These are phyloP conservation scores for Drosophila nannoptera DNA, from an alignment of 1,140 invertebrate genomes.

Conservation along the genomic window DNA sequence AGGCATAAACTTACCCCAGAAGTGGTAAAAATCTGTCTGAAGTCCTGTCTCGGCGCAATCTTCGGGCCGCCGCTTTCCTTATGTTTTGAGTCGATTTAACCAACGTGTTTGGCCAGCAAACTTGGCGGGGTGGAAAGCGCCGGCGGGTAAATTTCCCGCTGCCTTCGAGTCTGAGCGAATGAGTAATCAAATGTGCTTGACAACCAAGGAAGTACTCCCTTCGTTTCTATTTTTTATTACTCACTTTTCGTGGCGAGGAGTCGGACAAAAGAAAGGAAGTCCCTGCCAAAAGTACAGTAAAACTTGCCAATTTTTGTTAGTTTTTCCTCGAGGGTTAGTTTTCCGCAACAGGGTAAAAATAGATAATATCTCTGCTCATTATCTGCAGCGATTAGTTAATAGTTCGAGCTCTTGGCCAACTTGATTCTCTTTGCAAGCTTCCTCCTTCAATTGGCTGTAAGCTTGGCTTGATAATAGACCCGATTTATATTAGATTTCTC, in stretches of 20 bases:
- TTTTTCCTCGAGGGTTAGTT: neutral
- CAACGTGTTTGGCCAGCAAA: constrained; percentile 69
- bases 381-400: neutral
- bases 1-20: constrained; percentile 59
- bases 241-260: constrained; percentile 17
- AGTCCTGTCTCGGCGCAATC: constrained; percentile 32
- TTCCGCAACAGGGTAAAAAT: neutral
- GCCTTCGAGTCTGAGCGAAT: constrained; percentile 7
- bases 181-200: constrained; percentile 27
- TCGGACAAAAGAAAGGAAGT: constrained; percentile 3
- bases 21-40: too few species aligned
- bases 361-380: neutral
- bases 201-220: constrained; percentile 34
- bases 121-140: constrained; percentile 71
- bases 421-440: too few species aligned
- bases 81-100: constrained; percentile 60
- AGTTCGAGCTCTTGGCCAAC: too few species aligned
- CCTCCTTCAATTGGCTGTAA: too few species aligned
- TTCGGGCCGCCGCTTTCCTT: constrained; percentile 29
- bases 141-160: constrained; percentile 17
- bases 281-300: constrained; percentile 59
- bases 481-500: neutral
- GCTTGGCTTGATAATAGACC: too few species aligned
- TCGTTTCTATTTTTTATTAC: constrained; percentile 36
- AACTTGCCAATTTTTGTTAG: constrained; percentile 35